Evolutionary conservation across 2,888 invertebrate genomes (phyloP), one percentile per base, ranked within the genome.

Genomic region (Epirrhoe alternata): DNA sequence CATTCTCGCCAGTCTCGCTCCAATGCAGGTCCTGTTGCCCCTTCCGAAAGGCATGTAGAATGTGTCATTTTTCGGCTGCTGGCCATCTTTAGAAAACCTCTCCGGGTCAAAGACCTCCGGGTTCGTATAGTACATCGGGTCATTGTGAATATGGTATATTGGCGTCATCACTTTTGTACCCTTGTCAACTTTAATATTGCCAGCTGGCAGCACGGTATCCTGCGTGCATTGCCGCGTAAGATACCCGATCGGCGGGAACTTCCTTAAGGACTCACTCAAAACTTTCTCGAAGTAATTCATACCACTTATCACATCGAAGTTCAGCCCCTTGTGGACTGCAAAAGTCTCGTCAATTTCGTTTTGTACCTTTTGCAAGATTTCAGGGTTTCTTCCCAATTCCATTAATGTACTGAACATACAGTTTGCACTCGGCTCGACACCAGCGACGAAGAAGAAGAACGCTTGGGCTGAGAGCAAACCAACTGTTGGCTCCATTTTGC

Each of bases 31-130:
- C 54, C 84, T 67, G 0, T 81, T 80, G 10, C 86, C 86, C 68
- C 80, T 82, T 35, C 85, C 85, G 71, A 87, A 87, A n/a, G 86
- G 85, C 67, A 85, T 66, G 72, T 79, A 86, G 16, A 78, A 80
- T 61, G 77, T 80, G 16, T 68, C 61, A 12, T 55, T 70, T 42
- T 60, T n/a, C n/a, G 47, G 52, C 52, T 47, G 57, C n/a, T 58
- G 14, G 31, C 53, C 38, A 10, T 83, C 83, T 0, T 77, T 75
- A 6, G 75, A 66, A 71, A 87, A 88, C 56, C 92, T 80, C 2
- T 92, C 88, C 1, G 93, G 92, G 64, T 89, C 82, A 71, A 92
- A 93, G 2, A 78, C 80, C 53, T 89, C 83, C 0, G 94, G 94
- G 12, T 94, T 79, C 0, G 87, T 83, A 66, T 85, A 92, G 70